These are phyloP conservation scores for Champsocephalus esox DNA, from an alignment of 2,797 vertebrate species.

Conservation along the genomic window DNA sequence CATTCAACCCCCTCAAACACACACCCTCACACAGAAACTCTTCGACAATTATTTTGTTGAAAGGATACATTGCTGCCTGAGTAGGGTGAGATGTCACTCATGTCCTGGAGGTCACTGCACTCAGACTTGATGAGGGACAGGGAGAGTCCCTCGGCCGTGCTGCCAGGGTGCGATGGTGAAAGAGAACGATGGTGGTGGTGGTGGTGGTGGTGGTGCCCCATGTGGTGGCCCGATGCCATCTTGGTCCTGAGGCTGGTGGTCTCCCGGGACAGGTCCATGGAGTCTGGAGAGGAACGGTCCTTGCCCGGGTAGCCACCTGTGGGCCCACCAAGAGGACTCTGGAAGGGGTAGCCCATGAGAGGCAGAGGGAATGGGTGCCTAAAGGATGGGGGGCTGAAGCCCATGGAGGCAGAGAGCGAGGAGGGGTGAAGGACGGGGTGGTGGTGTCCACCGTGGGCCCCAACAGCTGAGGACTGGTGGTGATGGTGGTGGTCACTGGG, in stretches of 20 bases:
- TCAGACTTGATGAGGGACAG: constrained; percentile 98
- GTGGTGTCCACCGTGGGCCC: constrained; percentile 91
- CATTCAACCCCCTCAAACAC: constrained; percentile 12
- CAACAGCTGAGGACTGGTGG: constrained; percentile 89
- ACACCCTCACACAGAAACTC: not conserved
- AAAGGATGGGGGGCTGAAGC: constrained; percentile 95
- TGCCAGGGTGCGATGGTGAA: constrained; percentile 94
- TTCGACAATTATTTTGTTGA: constrained; percentile 38
- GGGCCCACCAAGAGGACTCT: constrained; percentile 91
- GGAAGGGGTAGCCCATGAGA: constrained; percentile 97
- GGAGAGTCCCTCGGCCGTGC: constrained; percentile 92
- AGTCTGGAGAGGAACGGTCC: constrained; percentile 94
- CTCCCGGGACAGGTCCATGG: constrained; percentile 96
- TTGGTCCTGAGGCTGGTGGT: constrained; percentile 97
- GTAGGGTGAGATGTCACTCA: constrained; percentile 98
- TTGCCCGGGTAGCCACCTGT: constrained; percentile 92
- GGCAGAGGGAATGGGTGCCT: constrained; percentile 96
- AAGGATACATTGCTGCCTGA: constrained; percentile 99
- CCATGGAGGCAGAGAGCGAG: constrained; percentile 92
- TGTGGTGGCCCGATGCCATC: constrained; percentile 93
- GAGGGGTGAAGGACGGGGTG: constrained; percentile 95
- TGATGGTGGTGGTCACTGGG: constrained; percentile 87
- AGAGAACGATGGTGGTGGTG: constrained; percentile 88
- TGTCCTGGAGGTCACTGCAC: constrained; percentile 97
- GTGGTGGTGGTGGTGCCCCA: constrained; percentile 76